Evolutionary conservation across 2,888 invertebrate species (phyloP), one percentile per base, ranked within the genome.

Genomic region (Portevinia maculata): DNA sequence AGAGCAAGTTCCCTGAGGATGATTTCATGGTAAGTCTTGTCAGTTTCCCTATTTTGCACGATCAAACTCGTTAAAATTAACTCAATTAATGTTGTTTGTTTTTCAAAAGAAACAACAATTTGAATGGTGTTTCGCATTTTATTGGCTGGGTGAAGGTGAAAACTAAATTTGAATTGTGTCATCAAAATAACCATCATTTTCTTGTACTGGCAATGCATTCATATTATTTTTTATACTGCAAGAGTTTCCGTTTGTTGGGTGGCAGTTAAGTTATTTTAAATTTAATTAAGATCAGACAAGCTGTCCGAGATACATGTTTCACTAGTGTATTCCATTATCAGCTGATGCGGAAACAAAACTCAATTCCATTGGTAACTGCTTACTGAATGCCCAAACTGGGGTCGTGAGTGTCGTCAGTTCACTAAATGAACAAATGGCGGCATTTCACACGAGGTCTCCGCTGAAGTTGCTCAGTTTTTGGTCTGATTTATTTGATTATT

Each of bases 1-100:
- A 90, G 83, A 87, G 87, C 1, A 88, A 87, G 11, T 88, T 88
- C 50, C 88, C 89, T 0, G 90, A 90, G 52, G 91, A 90, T 85
- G 91, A 91, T 62, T 90, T 89, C 79, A 86, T 89, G 90, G 91
- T 91, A 67, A 88, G 87, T 62, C 50, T 41, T 76, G 55, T 19
- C 19, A 7, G 4, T 46, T 41, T 28, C n/a, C 30, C 3, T 53
- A 37, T 65, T 59, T 39, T 84, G 73, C 79, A 79, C 71, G 79
- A 74, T 44, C 59, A n/a, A 70, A 57, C 46, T 81, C 62, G 62
- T 71, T 78, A 9, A 32, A 52, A 67, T 60, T 83, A 83, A 83
- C 78, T 71, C 71, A 57, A 76, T 71, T 76, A 73, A 83, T 71
- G 52, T 52, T 46, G 7, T 60, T 11, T n/a, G 13, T 39, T 39